A percentile compares a stretch with the other conserved stretches of the same genome.
Conservation (phyloP, 2,888 invertebrate genomes). For the Luperina nickerlii region DNA sequence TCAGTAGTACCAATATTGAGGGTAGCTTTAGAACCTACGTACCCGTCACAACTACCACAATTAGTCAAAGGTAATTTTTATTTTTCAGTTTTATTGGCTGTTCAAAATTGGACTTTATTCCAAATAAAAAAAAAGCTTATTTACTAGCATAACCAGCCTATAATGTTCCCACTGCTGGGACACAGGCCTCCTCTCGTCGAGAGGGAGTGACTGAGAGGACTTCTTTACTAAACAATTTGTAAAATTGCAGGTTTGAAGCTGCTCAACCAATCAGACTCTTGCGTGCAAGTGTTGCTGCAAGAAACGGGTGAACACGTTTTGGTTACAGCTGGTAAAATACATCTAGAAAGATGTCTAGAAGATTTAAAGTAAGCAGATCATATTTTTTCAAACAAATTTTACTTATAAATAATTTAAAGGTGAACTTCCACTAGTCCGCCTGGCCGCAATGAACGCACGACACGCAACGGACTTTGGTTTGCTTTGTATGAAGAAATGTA, state of each 20-base stretch:
- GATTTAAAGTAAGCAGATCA: slow-evolving; percentile 92
- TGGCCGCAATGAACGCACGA: too few species aligned
- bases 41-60: slow-evolving; percentile 94
- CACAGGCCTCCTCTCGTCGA: too few species aligned
- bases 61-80: slow-evolving; percentile 90
- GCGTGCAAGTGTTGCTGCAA: slow-evolving; percentile 96
- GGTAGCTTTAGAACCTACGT: slow-evolving; percentile 97
- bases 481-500: too few species aligned
- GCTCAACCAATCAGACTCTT: slow-evolving; percentile 98
- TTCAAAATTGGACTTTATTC: not conserved
- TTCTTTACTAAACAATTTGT: not conserved
- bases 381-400: not conserved
- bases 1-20: slow-evolving; percentile 96
- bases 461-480: too few species aligned
- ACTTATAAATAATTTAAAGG: not conserved
- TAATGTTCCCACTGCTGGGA: too few species aligned
- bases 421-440: not conserved
- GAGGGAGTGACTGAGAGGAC: too few species aligned
- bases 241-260: slow-evolving; percentile 93
- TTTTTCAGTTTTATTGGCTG: too few species aligned
- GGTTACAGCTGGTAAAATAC: slow-evolving; percentile 98
- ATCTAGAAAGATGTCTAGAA: slow-evolving; percentile 98
- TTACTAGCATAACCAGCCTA: too few species aligned
- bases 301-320: slow-evolving; percentile 99
- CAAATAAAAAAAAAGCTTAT: not conserved